Evolutionary conservation across 2,888 invertebrate genomes (phyloP), one percentile per base, ranked within the genome.

Genomic region (Oxystoma pomonae): DNA sequence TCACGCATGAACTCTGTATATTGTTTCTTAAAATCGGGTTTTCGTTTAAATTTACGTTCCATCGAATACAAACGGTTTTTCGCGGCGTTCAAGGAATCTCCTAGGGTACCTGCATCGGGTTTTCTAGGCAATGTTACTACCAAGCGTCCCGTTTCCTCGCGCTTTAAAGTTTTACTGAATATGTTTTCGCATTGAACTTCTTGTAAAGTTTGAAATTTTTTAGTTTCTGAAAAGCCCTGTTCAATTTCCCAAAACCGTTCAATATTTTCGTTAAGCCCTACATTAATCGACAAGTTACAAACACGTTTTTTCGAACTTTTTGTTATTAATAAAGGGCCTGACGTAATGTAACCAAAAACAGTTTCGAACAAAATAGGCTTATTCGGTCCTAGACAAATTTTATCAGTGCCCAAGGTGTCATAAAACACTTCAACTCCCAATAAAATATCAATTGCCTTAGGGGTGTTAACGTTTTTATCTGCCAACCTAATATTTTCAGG

Each of bases 191-290:
- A 61, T 61, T 61, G 55, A 20, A 50, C 57, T 51, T 63, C 60
- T 52, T 63, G 57, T n/a, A 50, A 19, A 3, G 63, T 53, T 17
- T 55, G 22, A 18, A 56, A n/a, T 35, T 63, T 19, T 22, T 20
- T 16, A 1, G 12, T 56, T 18, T 49, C 12, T 19, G 22, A 1
- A n/a, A n/a, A n/a, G n/a, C n/a, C n/a, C 52, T 62, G 59, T 55
- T 55, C 59, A 2, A 62, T n/a, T 19, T 52, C 16, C 59, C 63
- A 59, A 16, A 63, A 59, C 55, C 59, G 55, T 63, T 63, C 59
- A n/a, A 63, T 49, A 16, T 17, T 16, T 1, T 20, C 56, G 35
- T 59, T 55, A 1, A 62, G 51, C 17, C 57, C 22, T 57, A 51
- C 51, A 20, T 61, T 56, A 16, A 50, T 57, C 16, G 61, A 61